Base-by-base conservation (phyloP, 2,888 invertebrate species). In the Trachelus stipa region DNA sequence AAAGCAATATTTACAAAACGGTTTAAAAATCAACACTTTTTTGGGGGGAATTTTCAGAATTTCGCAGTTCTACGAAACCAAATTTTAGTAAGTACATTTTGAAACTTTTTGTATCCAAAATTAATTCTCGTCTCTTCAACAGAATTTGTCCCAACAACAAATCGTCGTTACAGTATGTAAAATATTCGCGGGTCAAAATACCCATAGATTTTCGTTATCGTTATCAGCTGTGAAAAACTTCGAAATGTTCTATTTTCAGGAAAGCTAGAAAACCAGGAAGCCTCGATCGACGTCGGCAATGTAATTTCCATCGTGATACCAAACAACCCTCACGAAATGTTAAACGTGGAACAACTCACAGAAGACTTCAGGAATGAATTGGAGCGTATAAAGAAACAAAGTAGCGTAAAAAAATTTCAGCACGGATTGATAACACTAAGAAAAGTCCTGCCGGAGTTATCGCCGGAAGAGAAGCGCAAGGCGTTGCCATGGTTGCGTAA, bases 251-350 rank as follows among this genome's bases (percentile, higher is more conserved):
- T 71, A 9, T 31, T 31, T 3, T 2, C 23, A 56, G 56, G 23
- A 23, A 56, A 56, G 23, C 9, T 56, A 9, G 15, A 15, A 15
- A 40, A 40, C 12, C 40, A 40, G 15, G 56, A 56, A 56, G 76
- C 79, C 23, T 82, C 82, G n/a, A 80, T 81, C 77, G 81, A 82
- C 75, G 80, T 81, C 3, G 82, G 83, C 6, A 81, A 83, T 74
- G 81, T 83, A 76, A 83, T 83, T 76, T 82, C 83, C 9, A 79
- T 83, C 68, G 78, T 83, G 23, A 82, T 83, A 68, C 82, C 83
- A 12, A 81, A 82, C 69, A 81, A 79, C 79, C 80, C 83, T 4
- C 79, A 82, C 68, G 78, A 80, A n/a, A 82, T 80, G 15, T 78
- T 83, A 74, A 83, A 83, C 56, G 69, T 83, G 3, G 81, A 83